Conservation (phyloP, 2,113 vertebrate species). For the Brevimyrus niger region DNA sequence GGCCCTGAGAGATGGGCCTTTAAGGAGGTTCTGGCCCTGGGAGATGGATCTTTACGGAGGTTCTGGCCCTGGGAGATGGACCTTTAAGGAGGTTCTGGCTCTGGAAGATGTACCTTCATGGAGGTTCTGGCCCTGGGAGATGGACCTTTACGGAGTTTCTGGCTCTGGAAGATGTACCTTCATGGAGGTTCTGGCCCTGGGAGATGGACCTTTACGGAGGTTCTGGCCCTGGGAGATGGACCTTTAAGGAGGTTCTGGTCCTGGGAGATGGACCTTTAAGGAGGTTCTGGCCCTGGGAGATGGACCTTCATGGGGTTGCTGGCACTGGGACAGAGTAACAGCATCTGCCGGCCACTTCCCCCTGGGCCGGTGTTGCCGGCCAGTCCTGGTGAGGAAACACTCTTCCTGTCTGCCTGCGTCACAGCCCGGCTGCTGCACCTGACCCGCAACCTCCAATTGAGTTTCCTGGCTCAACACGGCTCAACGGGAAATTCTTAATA, state of each 20-base stretch:
- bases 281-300: background rate
- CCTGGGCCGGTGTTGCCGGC: background rate
- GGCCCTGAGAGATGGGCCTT: background rate
- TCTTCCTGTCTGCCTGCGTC: constrained; percentile 19
- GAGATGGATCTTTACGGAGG: background rate
- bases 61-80: background rate
- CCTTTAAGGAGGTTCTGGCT: background rate
- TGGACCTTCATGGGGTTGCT: background rate
- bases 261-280: background rate
- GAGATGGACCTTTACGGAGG: too few species aligned
- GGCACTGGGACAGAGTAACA: background rate
- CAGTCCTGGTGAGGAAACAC: background rate
- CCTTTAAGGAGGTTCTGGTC: background rate
- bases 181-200: background rate
- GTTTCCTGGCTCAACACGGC: constrained; percentile 25
- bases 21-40: background rate
- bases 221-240: too few species aligned
- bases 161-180: too few species aligned
- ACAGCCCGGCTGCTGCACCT: constrained; percentile 23
- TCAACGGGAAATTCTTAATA: constrained; percentile 34
- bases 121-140: too few species aligned
- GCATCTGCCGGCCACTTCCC: background rate
- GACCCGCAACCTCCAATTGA: constrained; percentile 30
- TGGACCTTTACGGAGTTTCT: background rate
- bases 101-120: background rate